Evolutionary conservation across 2,888 invertebrate species (phyloP).

Genomic region (Antheraea yamamai): DNA sequence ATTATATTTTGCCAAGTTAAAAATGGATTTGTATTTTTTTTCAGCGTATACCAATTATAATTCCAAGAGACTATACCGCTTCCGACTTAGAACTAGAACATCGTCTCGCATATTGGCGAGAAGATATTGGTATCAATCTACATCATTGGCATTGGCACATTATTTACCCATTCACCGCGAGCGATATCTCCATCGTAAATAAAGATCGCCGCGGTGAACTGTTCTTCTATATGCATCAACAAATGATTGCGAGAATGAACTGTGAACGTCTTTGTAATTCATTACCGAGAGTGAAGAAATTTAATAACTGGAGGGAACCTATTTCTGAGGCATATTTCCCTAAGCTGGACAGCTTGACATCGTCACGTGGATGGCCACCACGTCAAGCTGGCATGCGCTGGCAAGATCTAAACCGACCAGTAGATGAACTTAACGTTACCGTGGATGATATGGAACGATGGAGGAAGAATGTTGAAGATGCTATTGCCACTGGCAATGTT

Average conservation of each 20-base stretch:
- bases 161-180: slow-evolving; percentile 86
- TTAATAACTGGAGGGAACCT: slow-evolving; percentile 86
- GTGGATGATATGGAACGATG: slow-evolving; percentile 87
- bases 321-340: slow-evolving; percentile 91
- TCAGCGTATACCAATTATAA: slow-evolving; percentile 84
- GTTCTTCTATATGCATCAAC: slow-evolving; percentile 90
- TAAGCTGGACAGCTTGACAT: slow-evolving; percentile 87
- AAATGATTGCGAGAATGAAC: slow-evolving; percentile 84
- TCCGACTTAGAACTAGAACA: slow-evolving; percentile 91
- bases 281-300: slow-evolving; percentile 83
- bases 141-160: slow-evolving; percentile 94
- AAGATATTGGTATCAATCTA: slow-evolving; percentile 90
- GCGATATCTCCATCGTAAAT: slow-evolving; percentile 81
- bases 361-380: slow-evolving; percentile 88
- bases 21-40: slow-evolving; percentile 27
- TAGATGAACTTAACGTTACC: slow-evolving; percentile 82
- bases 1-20: too few relatives aligned
- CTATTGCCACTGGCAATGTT: slow-evolving; percentile 87
- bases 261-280: slow-evolving; percentile 88
- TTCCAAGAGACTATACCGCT: slow-evolving; percentile 90
- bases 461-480: slow-evolving; percentile 88
- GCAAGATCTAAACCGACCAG: slow-evolving; percentile 85
- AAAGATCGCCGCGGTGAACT: slow-evolving; percentile 91
- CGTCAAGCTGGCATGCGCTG: slow-evolving; percentile 83
- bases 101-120: slow-evolving; percentile 90